Percentiles rank a stretch among this genome's conserved stretches.
Evolutionary conservation across 2,113 vertebrate genomes (phyloP).

Genomic region (Ammodytes dubius): DNA sequence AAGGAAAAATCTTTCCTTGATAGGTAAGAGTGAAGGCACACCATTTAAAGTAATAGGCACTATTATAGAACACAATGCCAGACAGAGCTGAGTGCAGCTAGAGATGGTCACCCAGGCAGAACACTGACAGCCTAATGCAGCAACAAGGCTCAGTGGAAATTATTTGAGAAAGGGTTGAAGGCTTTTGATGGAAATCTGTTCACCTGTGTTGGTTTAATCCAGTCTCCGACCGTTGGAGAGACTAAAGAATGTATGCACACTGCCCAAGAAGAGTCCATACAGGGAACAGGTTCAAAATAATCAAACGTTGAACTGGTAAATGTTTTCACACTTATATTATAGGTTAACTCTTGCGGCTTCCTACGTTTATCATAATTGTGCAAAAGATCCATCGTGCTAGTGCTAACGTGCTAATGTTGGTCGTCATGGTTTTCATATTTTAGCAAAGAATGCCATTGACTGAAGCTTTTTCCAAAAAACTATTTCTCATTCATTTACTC

Average conservation of each 20-base stretch:
- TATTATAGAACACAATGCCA: constrained; percentile 11
- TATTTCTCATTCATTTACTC: background rate
- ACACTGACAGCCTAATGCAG: constrained; percentile 42
- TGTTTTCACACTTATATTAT: background rate
- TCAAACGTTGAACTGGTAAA: background rate
- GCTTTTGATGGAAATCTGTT: constrained; percentile 19
- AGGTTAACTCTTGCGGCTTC: background rate
- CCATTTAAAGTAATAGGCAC: constrained; percentile 41
- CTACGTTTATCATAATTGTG: background rate
- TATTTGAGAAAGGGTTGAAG: constrained; percentile 4
- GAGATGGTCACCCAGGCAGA: background rate
- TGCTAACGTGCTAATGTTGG: background rate
- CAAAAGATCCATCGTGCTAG: too few species aligned
- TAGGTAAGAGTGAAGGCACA: background rate
- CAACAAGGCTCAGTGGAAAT: background rate
- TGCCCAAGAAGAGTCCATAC: background rate
- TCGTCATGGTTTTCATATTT: background rate
- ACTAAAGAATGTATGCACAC: background rate
- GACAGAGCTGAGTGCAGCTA: constrained; percentile 15
- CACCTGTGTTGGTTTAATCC: constrained; percentile 2
- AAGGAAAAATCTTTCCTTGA: background rate
- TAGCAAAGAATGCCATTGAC: background rate
- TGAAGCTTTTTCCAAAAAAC: background rate
- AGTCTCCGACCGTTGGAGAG: background rate
- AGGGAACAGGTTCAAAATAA: background rate